Conservation (phyloP, 53 echinoderm and acorn worm genomes). For the Henricia sp. region DNA sequence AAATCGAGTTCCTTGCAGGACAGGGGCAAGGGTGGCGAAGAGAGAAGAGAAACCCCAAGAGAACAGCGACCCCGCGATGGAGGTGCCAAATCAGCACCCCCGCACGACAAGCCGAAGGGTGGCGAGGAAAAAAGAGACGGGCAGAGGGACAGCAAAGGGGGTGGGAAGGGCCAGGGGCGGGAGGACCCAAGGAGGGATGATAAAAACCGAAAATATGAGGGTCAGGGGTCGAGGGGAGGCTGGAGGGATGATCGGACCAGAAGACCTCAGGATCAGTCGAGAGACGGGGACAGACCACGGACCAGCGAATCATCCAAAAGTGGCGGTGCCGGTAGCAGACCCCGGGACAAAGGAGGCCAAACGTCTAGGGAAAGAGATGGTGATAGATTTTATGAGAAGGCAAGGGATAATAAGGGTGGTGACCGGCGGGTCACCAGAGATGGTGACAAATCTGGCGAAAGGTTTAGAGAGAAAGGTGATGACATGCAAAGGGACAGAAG, state of each 20-base stretch:
- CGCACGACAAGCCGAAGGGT: background rate
- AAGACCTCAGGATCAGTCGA: conserved; percentile 3
- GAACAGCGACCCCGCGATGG: conserved; percentile 28
- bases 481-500: background rate
- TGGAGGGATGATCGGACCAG: conserved; percentile 35
- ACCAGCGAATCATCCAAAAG: conserved; percentile 15
- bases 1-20: background rate
- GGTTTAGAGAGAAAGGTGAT: background rate
- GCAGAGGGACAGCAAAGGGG: conserved; percentile 4
- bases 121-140: conserved; percentile 27
- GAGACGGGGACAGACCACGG: conserved; percentile 17
- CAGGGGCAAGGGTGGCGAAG: background rate
- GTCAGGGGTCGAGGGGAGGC: background rate
- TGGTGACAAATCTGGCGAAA: background rate
- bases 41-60: no score
- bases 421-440: background rate
- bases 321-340: background rate
- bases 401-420: background rate
- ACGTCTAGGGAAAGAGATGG: conserved; percentile 1
- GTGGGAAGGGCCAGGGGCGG: background rate
- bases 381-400: background rate
- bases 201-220: background rate
- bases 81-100: background rate
- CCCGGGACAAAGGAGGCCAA: conserved; percentile 7
- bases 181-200: conserved; percentile 11